Base-by-base conservation (phyloP, 1,140 invertebrate genomes). In the Dufourea novaeangliae region DNA sequence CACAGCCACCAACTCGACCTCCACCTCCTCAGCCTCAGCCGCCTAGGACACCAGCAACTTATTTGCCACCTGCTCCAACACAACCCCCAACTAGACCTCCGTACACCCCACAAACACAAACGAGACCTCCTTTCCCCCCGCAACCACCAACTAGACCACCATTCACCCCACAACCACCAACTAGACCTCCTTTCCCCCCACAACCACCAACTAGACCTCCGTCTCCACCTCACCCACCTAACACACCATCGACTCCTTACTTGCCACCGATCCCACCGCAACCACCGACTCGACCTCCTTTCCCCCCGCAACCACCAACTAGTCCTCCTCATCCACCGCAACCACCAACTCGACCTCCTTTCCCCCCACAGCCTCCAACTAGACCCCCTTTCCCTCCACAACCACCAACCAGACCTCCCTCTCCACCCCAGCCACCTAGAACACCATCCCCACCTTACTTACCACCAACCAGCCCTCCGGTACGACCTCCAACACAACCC, bases 1-100 rank as follows among this genome's bases (percentile, higher is more conserved):
- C 69, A 12, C 22, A 29, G 41, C 76, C 79, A 22, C 79, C 79
- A 25, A 20, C 52, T 20, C 46, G 34, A 50, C 52, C 52, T 3
- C 67, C 89, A 0, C 91, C 91, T n/a, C 86, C 91, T 1, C 88
- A 85, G 34, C 90, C 91, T 27, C 89, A 1, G 54, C 82, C 8
- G n/a, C 88, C 25, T 91, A 90, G 64, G 88, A 85, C 91, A 25
- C 89, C 0, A 59, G n/a, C n/a, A n/a, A n/a, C 79, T 14, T n/a
- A n/a, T n/a, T n/a, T n/a, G n/a, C 41, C 63, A 12, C 27, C 17
- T 0, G n/a, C n/a, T n/a, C n/a, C n/a, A n/a, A n/a, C n/a, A n/a
- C n/a, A n/a, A n/a, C n/a, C n/a, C n/a, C 82, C 7, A 22, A 88
- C 27, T 0, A 89, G 86, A 1, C 91, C 89, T 2, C 68, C 86